phyloP scores from a whole-genome alignment of 2,797 vertebrate species.

The Yasuhikotakia modesta region DNA sequence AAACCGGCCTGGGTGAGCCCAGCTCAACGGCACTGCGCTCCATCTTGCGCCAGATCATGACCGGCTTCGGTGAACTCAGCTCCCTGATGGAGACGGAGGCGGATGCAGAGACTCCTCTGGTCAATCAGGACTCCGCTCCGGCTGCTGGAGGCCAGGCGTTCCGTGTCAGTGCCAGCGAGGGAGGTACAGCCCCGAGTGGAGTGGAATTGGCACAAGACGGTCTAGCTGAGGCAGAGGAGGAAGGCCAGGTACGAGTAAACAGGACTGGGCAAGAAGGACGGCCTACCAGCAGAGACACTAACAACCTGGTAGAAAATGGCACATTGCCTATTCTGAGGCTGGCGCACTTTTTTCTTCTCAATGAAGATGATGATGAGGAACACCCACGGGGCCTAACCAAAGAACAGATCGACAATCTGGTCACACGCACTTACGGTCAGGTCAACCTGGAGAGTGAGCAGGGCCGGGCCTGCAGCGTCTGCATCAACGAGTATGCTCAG shows the following conservation, averaged over 20 bases:
- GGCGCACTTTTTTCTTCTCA: constrained; percentile 92
- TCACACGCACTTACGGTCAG: constrained; percentile 89
- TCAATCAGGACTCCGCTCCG: constrained; percentile 62
- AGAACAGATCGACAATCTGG: constrained; percentile 97
- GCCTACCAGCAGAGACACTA: constrained; percentile 79
- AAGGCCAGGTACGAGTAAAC: constrained; percentile 66
- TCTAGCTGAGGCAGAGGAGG: constrained; percentile 60
- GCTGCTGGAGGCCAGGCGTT: constrained; percentile 54
- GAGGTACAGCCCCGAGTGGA: constrained; percentile 37
- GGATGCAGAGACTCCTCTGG: constrained; percentile 77
- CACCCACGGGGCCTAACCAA: constrained; percentile 90
- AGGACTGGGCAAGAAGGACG: constrained; percentile 68
- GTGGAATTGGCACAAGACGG: constrained; percentile 66
- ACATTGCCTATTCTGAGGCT: constrained; percentile 89
- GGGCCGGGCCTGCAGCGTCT: constrained; percentile 90
- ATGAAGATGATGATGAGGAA: constrained; percentile 87
- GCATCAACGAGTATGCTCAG: constrained; percentile 92
- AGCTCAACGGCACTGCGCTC: constrained; percentile 88
- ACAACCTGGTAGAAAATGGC: constrained; percentile 87
- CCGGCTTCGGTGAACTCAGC: constrained; percentile 91
- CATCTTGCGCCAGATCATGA: constrained; percentile 93
- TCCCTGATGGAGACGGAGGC: constrained; percentile 93
- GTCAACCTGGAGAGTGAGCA: constrained; percentile 82
- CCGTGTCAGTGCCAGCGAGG: constrained; percentile 68
- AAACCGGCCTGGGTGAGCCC: constrained; percentile 87